A percentile compares a stretch with the other conserved stretches of the same genome.
Evolutionary conservation across 2,888 invertebrate genomes (phyloP).

Genomic region (Spicauda simplicius): DNA sequence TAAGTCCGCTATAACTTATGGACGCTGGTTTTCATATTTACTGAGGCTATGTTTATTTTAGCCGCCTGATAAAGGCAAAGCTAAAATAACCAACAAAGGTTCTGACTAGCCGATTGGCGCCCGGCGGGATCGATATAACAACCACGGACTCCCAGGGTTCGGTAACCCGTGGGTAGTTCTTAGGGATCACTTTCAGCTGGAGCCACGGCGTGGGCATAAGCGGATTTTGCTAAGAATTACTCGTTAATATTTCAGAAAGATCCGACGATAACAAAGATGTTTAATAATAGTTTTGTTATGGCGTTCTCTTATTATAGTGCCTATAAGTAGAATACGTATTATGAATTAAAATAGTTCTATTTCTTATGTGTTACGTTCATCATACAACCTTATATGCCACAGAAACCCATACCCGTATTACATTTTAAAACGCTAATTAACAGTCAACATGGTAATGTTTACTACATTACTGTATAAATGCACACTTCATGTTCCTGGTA

Average conservation of each 20-base stretch:
- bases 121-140: constrained; percentile 3
- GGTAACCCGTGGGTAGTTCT: constrained; percentile 11
- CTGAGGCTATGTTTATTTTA: constrained; percentile 1
- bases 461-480: neutral
- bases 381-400: neutral
- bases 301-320: too few species aligned
- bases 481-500: neutral
- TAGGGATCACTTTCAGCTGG: constrained; percentile 5
- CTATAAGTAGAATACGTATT: too few species aligned
- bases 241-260: neutral
- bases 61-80: neutral
- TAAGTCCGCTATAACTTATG: too few species aligned
- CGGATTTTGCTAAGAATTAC: neutral
- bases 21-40: neutral
- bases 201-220: constrained; percentile 10
- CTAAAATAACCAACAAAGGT: neutral
- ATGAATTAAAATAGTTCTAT: too few species aligned
- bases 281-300: neutral
- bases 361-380: too few species aligned
- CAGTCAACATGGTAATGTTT: neutral
- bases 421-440: neutral
- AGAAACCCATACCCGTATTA: neutral
- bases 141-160: neutral
- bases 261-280: neutral
- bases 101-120: constrained; percentile 3